Conservation (phyloP, 2,113 vertebrate genomes). For the Natator depressus region DNA sequence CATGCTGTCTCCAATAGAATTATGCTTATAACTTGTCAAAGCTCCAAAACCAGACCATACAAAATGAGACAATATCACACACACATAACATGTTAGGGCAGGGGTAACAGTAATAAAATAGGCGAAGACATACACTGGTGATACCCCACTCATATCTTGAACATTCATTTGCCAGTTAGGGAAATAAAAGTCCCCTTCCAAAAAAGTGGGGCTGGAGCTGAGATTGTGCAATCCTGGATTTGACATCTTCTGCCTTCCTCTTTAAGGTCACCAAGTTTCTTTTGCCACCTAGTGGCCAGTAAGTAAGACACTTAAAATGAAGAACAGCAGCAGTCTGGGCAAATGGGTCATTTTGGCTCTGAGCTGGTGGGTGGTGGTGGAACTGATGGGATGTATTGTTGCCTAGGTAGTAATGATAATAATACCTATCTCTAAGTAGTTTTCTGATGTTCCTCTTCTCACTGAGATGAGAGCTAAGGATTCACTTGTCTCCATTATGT, state of each 20-base stretch:
- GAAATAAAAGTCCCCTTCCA: background rate
- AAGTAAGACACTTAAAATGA: background rate
- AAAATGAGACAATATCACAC: background rate
- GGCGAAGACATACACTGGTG: background rate
- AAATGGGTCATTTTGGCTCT: background rate
- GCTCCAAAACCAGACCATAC: background rate
- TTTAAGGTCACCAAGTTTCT: conserved; percentile 48
- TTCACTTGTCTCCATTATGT: background rate
- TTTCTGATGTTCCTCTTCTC: background rate
- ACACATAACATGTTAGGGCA: background rate
- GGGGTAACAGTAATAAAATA: background rate
- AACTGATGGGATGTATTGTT: background rate
- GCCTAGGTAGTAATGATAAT: background rate
- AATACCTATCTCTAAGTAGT: background rate
- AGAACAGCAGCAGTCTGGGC: background rate
- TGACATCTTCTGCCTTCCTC: background rate
- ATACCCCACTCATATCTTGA: background rate
- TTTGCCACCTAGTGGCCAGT: conserved; percentile 79
- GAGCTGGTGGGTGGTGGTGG: background rate
- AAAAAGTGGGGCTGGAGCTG: rapidly evolving
- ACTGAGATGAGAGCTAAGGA: background rate
- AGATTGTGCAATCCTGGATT: rapidly evolving
- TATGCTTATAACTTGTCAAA: background rate
- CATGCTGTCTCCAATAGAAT: background rate
- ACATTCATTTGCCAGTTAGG: background rate